phyloP scores from a whole-genome alignment of 2,113 vertebrate species.

The Micronisus gabar region DNA sequence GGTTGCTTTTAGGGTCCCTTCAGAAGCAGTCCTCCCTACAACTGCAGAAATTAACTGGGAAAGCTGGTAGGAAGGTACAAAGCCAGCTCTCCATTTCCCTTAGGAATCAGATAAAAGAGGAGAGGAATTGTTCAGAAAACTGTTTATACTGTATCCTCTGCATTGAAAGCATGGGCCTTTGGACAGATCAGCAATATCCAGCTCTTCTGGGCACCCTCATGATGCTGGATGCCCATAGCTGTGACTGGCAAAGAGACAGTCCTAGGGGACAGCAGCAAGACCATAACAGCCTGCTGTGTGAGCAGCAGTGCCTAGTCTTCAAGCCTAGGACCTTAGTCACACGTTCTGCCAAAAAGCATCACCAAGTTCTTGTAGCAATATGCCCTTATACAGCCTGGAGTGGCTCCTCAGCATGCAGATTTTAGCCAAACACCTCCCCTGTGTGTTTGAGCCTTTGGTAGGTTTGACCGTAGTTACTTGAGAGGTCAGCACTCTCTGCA shows the following conservation, averaged over 20 bases:
- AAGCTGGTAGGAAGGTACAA: background rate
- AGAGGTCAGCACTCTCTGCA: background rate
- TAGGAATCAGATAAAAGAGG: background rate
- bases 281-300: background rate
- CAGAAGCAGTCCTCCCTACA: background rate
- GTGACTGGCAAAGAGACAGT: background rate
- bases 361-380: background rate
- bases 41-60: background rate
- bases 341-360: background rate
- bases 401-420: background rate
- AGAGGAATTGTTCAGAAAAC: background rate
- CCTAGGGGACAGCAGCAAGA: background rate
- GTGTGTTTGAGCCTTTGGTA: background rate
- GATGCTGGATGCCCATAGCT: background rate
- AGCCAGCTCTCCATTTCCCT: background rate
- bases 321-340: background rate
- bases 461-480: background rate
- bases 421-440: accelerated
- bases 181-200: background rate
- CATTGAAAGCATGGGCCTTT: background rate
- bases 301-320: background rate
- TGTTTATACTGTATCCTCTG: background rate
- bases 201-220: background rate
- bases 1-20: background rate
- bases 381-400: background rate